Conservation (phyloP, 2,113 vertebrate genomes). For the Dasyprocta punctata region DNA sequence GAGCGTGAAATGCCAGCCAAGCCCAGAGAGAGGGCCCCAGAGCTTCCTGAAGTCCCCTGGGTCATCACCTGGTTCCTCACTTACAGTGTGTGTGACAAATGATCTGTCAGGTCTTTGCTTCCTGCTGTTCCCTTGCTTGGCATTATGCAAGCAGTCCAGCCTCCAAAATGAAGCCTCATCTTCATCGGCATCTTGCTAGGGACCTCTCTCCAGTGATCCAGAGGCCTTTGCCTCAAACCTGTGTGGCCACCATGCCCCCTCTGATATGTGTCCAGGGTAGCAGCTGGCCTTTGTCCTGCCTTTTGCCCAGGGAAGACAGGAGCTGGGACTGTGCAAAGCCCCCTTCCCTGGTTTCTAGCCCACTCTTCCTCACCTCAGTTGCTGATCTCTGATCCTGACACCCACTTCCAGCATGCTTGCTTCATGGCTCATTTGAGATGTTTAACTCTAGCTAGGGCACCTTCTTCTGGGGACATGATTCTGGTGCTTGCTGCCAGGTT, state of each 20-base stretch:
- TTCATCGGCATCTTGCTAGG: background rate
- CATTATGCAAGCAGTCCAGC: background rate
- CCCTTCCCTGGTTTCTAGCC: background rate
- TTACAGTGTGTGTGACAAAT: rapidly evolving
- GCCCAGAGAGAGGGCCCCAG: background rate
- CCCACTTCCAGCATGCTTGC: background rate
- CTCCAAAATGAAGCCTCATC: background rate
- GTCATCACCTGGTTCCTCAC: background rate
- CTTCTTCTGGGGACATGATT: background rate
- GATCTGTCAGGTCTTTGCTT: background rate
- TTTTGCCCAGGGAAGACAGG: background rate
- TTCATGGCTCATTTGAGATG: background rate
- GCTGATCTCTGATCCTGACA: background rate
- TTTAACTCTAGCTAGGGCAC: background rate
- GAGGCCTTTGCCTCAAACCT: background rate
- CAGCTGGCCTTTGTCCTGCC: background rate
- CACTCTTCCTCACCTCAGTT: background rate
- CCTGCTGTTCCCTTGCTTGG: background rate
- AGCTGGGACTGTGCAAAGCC: background rate
- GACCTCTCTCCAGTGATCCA: background rate
- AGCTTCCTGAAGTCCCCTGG: rapidly evolving
- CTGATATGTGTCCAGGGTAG: background rate
- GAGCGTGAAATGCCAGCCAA: background rate
- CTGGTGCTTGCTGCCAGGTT: background rate
- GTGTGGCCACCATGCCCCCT: background rate